Evolutionary conservation across 2,888 invertebrate species (phyloP), one percentile per base, ranked within the genome.

Genomic region (Euplagia quadripunctaria): DNA sequence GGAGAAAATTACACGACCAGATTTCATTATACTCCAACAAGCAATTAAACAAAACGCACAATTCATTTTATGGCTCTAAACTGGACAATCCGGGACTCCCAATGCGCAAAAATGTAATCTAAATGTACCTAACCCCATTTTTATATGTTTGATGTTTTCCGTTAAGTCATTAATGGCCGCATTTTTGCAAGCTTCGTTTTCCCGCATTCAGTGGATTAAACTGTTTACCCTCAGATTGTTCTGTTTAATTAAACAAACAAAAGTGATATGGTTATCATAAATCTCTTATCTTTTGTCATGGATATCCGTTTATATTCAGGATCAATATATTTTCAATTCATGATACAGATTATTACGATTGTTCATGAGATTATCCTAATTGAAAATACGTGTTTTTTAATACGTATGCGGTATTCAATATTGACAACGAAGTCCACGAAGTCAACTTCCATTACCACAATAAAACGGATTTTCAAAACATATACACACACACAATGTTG

Each of bases 21-120:
- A 70, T 76, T 79, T 81, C 78, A 79, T 75, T 72, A 79, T 80
- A 69, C 80, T 86, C 84, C 82, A 81, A 85, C 85, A 84, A 83
- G 83, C 85, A 85, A 87, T 89, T 88, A 87, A 89, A 88, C 82
- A 86, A 87, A 87, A 85, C 79, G 82, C 80, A 79, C 79, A 84
- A 82, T 87, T 81, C 73, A 72, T 83, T 87, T 86, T 82, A 84
- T 73, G 78, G 72, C 71, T 43, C 64, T 69, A 72, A 79, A 72
- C 76, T 74, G 76, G 74, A 55, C 78, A 74, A 76, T 79, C 72
- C 70, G 69, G 77, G 71, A 71, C 67, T 67, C 70, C 68, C 72
- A 78, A 78, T 76, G 73, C 73, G 70, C 73, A 79, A 76, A 77
- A 81, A 46, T 46, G 6, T 46, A 46, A 46, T 46, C 43, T 46